These are phyloP conservation scores for Corydoras sp. DNA, from an alignment of 2,113 vertebrate genomes.

Conservation along the genomic window DNA sequence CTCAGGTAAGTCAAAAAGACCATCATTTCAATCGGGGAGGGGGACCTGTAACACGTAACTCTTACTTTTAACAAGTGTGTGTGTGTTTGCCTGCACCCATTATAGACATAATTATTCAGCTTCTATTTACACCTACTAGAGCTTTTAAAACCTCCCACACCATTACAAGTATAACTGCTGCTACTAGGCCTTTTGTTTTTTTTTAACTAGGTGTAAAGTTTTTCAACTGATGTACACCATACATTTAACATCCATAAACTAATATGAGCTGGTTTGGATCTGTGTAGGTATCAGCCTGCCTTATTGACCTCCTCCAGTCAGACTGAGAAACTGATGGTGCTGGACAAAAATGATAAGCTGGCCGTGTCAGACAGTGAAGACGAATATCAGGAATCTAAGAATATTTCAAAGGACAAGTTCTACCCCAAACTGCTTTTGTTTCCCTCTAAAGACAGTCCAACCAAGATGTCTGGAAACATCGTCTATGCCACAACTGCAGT, in stretches of 20 bases:
- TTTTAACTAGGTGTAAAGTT: too few species aligned
- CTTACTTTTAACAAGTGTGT: too few species aligned
- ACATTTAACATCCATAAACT: too few species aligned
- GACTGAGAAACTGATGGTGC: conserved; percentile 72
- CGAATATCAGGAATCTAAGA: conserved; percentile 50
- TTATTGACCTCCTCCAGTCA: conserved; percentile 59
- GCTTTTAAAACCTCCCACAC: too few species aligned
- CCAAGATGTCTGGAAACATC: conserved; percentile 70
- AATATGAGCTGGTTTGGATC: neutral
- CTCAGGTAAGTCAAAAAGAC: conserved; percentile 72
- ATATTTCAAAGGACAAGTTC: conserved; percentile 53
- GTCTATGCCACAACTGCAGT: conserved; percentile 75
- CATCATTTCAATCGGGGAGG: neutral
- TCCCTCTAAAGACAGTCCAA: conserved; percentile 64
- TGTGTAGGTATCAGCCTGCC: conserved; percentile 79
- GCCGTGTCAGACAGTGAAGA: conserved; percentile 57
- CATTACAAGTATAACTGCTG: too few species aligned
- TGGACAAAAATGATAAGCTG: conserved; percentile 66
- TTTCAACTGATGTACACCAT: too few species aligned
- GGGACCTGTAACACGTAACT: too few species aligned
- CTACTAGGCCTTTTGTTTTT: too few species aligned
- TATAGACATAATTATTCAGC: too few species aligned
- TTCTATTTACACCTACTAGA: too few species aligned
- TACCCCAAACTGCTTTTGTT: conserved; percentile 61
- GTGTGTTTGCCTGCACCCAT: too few species aligned